A percentile compares a stretch with the other conserved stretches of the same genome.
phyloP scores from a whole-genome alignment of 2,888 invertebrate species.

The Muscina levida region DNA sequence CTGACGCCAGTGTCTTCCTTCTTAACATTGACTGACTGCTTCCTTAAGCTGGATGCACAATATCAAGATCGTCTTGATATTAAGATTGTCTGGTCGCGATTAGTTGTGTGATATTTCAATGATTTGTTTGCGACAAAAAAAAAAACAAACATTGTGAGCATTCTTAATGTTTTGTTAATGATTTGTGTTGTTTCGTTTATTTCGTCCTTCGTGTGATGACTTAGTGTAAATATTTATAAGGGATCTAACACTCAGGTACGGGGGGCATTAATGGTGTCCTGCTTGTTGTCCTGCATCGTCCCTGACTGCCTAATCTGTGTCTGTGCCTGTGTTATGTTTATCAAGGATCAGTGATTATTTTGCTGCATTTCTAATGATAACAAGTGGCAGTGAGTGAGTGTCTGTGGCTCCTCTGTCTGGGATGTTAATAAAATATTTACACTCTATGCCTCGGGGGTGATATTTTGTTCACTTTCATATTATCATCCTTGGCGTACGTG shows the following conservation, averaged over 20 bases:
- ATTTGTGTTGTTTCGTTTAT: neutral
- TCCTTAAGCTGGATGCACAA: neutral
- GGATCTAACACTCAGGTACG: neutral
- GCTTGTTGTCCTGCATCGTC: no score
- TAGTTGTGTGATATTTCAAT: slow-evolving; percentile 12
- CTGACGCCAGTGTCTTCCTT: slow-evolving; percentile 9
- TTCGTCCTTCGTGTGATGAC: neutral
- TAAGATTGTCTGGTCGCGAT: slow-evolving; percentile 49
- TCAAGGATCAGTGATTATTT: slow-evolving; percentile 44
- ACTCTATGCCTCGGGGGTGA: no score
- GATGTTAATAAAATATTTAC: slow-evolving; percentile 24
- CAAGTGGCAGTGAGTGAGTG: slow-evolving; percentile 50
- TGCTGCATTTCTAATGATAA: slow-evolving; percentile 48
- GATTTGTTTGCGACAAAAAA: slow-evolving; percentile 16
- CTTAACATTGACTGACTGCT: slow-evolving; percentile 14
- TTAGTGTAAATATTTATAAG: slow-evolving; percentile 53
- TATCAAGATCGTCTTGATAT: slow-evolving; percentile 17
- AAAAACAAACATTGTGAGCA: neutral
- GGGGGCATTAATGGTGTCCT: neutral
- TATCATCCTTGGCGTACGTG: neutral
- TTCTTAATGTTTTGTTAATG: slow-evolving; percentile 15
- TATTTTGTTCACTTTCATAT: neutral
- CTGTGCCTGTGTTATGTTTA: slow-evolving; percentile 44
- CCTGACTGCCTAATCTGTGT: no score
- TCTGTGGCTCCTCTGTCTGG: neutral